Evolutionary conservation across 2,888 invertebrate species (phyloP).

Genomic region (Fragum fragum): DNA sequence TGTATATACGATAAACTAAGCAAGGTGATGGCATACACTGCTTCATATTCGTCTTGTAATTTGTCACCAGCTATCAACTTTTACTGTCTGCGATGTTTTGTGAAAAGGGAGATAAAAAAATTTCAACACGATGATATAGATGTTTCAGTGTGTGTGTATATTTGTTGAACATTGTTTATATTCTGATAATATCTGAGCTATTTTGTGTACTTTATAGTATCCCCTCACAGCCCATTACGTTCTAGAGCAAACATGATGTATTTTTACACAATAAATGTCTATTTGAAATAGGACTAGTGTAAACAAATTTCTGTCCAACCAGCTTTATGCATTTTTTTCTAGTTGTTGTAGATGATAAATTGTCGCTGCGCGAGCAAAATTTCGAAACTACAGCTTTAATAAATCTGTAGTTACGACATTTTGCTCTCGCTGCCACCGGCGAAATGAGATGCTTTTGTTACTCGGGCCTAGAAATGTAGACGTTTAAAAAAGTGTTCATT

Average conservation of each 20-base stretch:
- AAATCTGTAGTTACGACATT: too few species aligned
- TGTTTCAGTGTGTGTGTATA: conserved; percentile 37
- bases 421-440: too few species aligned
- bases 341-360: background rate
- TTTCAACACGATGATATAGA: conserved; percentile 21
- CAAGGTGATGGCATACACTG: background rate
- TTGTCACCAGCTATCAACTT: background rate
- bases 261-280: conserved; percentile 22
- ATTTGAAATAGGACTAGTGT: conserved; percentile 6
- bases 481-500: too few species aligned
- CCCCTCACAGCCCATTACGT: conserved; percentile 26
- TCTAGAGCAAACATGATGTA: conserved; percentile 9
- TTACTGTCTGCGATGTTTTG: background rate
- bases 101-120: background rate
- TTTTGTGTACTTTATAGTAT: conserved; percentile 45
- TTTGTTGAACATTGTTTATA: conserved; percentile 67
- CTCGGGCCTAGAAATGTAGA: too few species aligned
- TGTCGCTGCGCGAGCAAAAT: too few species aligned
- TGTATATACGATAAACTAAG: too few species aligned
- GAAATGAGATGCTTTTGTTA: too few species aligned
- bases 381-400: too few species aligned
- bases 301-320: conserved; percentile 17
- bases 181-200: conserved; percentile 57
- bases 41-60: background rate
- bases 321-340: background rate